Evolutionary conservation across 1,140 invertebrate genomes (phyloP).

Genomic region (Eurosta solidaginis): DNA sequence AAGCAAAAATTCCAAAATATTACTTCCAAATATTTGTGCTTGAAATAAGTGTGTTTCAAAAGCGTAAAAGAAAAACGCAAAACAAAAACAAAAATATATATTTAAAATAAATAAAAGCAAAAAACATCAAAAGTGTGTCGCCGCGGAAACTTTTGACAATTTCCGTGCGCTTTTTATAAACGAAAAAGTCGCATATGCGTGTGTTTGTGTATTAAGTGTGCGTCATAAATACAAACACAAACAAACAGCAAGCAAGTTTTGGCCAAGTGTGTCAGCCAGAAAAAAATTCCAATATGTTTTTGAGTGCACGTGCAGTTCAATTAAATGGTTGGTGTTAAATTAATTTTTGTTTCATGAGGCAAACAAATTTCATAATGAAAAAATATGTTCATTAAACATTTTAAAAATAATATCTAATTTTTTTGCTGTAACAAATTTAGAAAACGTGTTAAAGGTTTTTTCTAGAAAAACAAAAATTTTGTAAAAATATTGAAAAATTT

Average conservation of each 20-base stretch:
- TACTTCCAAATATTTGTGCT: not conserved
- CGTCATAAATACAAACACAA: not conserved
- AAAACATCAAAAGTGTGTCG: constrained; percentile 8
- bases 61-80: not conserved
- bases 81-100: not conserved
- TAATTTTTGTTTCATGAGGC: not conserved
- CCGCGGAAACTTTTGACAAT: constrained; percentile 14
- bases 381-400: too few relatives aligned
- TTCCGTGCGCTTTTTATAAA: constrained; percentile 14
- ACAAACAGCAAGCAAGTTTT: not conserved
- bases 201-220: not conserved
- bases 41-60: not conserved
- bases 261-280: not conserved
- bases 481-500: too few relatives aligned
- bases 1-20: not conserved
- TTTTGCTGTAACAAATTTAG: too few relatives aligned
- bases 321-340: constrained; percentile 11
- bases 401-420: too few relatives aligned
- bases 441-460: too few relatives aligned
- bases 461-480: too few relatives aligned
- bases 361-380: too few relatives aligned
- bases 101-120: not conserved
- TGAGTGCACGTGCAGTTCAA: not conserved
- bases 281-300: not conserved
- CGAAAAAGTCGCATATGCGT: not conserved